Conservation (phyloP, 2,797 vertebrate species). For the Gallinago nigripennis region DNA sequence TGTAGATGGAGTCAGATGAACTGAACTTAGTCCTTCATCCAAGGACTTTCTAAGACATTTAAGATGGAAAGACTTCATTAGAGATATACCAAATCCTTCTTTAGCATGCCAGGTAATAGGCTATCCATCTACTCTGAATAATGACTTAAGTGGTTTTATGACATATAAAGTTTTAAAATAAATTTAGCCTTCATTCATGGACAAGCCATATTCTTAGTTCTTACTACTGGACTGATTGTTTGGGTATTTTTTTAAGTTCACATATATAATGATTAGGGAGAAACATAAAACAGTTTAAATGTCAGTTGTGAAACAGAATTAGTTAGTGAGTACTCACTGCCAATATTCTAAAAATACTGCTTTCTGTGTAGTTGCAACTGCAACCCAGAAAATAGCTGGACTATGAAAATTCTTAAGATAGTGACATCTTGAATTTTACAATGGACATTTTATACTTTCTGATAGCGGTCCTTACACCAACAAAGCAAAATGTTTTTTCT, state of each 20-base stretch:
- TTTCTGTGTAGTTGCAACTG: background rate
- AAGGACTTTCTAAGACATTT: background rate
- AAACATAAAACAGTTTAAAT: background rate
- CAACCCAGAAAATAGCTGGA: background rate
- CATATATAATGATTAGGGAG: background rate
- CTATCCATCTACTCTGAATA: background rate
- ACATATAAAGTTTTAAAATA: background rate
- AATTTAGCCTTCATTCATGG: background rate
- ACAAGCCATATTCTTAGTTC: background rate
- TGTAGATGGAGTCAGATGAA: background rate
- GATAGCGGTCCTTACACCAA: background rate
- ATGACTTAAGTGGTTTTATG: background rate
- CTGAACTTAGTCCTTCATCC: background rate
- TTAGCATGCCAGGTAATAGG: background rate
- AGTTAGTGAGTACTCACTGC: background rate
- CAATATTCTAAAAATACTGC: background rate
- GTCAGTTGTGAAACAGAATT: background rate
- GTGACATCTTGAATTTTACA: background rate
- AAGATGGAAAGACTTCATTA: background rate
- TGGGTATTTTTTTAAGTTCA: background rate
- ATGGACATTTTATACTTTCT: background rate
- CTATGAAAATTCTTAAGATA: background rate
- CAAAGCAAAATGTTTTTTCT: accelerated
- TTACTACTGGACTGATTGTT: accelerated
- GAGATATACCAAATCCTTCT: background rate